phyloP scores from a whole-genome alignment of 2,797 vertebrate species.

The Anableps anableps region DNA sequence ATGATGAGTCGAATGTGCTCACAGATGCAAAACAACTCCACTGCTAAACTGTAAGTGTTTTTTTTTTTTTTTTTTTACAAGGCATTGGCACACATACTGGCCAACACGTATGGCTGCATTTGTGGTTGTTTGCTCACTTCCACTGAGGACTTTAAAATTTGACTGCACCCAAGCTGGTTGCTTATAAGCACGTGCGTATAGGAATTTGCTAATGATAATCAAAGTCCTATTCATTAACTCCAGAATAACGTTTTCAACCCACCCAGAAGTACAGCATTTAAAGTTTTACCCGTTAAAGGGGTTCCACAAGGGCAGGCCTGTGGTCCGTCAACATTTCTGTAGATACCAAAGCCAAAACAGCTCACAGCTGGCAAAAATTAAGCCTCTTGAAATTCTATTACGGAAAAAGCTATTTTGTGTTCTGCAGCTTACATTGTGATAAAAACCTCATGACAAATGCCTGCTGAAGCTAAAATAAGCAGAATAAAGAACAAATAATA shows the following conservation, averaged over 20 bases:
- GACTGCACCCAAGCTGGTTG: slow-evolving; percentile 40
- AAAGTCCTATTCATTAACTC: slow-evolving; percentile 57
- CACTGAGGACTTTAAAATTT: slow-evolving; percentile 34
- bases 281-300: slow-evolving; percentile 53
- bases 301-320: slow-evolving; percentile 70
- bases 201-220: slow-evolving; percentile 52
- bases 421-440: slow-evolving; percentile 82
- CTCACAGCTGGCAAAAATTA: slow-evolving; percentile 93
- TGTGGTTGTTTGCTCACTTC: slow-evolving; percentile 42
- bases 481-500: slow-evolving; percentile 70
- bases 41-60: slow-evolving; percentile 57
- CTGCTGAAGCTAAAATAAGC: slow-evolving; percentile 76
- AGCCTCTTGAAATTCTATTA: slow-evolving; percentile 86
- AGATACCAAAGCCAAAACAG: slow-evolving; percentile 72
- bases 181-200: slow-evolving; percentile 42
- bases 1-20: slow-evolving; percentile 47
- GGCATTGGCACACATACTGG: slow-evolving; percentile 43
- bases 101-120: slow-evolving; percentile 40
- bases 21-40: slow-evolving; percentile 54
- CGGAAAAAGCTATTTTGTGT: slow-evolving; percentile 88
- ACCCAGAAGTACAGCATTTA: slow-evolving; percentile 66
- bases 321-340: slow-evolving; percentile 75
- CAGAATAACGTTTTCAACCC: slow-evolving; percentile 57
- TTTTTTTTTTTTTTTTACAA: too few species aligned
- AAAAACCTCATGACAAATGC: slow-evolving; percentile 81